phyloP scores from a whole-genome alignment of 2,888 invertebrate genomes.

The Hesperia comma region DNA sequence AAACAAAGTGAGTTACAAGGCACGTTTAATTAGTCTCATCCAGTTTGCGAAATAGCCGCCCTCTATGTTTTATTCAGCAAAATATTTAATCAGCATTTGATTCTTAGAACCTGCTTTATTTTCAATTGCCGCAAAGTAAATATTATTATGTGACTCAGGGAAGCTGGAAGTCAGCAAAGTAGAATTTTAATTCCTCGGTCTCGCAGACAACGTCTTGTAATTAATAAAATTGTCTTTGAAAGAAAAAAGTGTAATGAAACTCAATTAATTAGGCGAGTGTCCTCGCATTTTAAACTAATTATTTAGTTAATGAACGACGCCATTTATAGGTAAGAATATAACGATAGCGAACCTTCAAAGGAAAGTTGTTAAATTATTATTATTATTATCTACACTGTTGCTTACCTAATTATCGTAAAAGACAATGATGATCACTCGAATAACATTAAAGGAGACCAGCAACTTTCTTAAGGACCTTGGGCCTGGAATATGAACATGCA shows the following conservation, averaged over 20 bases:
- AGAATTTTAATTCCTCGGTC: constrained; percentile 4
- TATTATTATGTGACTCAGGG: background rate
- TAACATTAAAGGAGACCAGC: too few relatives aligned
- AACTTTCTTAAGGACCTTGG: too few relatives aligned
- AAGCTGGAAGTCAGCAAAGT: constrained; percentile 1
- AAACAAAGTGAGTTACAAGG: too few relatives aligned
- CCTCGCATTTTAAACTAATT: constrained; percentile 16
- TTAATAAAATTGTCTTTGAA: constrained; percentile 18
- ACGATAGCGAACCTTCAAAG: background rate
- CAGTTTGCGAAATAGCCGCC: background rate
- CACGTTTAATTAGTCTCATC: background rate
- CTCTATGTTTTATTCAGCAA: background rate
- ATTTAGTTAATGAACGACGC: constrained; percentile 12
- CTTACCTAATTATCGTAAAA: too few relatives aligned
- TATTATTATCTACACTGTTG: too few relatives aligned
- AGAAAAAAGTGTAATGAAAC: constrained; percentile 19
- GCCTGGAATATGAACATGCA: too few relatives aligned
- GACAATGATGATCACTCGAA: too few relatives aligned
- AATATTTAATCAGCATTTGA: background rate
- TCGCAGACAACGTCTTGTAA: constrained; percentile 18
- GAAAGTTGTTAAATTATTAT: background rate
- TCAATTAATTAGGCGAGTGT: constrained; percentile 19
- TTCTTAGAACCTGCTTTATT: background rate
- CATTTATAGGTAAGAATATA: constrained; percentile 1
- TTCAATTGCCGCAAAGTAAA: background rate